Conservation (phyloP, 2,113 vertebrate genomes). For the Caretta caretta region DNA sequence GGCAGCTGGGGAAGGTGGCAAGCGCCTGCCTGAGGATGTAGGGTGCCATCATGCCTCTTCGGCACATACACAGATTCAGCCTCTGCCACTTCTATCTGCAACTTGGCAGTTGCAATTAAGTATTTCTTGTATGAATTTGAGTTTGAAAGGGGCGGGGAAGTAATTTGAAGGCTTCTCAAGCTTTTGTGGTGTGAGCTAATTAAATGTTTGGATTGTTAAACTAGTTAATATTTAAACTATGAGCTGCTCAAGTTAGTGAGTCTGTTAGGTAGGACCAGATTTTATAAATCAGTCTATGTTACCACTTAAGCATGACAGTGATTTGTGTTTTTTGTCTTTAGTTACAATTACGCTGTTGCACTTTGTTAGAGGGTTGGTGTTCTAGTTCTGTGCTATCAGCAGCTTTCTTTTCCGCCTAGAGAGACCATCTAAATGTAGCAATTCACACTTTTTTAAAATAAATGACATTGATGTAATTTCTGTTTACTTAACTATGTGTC, state of each 20-base stretch:
- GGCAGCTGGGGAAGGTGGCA: neutral
- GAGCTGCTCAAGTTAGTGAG: neutral
- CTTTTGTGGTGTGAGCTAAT: neutral
- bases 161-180: neutral
- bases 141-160: neutral
- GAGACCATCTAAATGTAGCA: neutral
- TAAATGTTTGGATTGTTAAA: neutral
- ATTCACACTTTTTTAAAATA: neutral
- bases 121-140: neutral
- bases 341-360: neutral
- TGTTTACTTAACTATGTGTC: neutral
- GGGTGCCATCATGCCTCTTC: neutral
- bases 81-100: neutral
- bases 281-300: neutral
- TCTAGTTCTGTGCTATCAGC: neutral
- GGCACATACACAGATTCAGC: neutral
- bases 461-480: fast-evolving
- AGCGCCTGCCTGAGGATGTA: neutral
- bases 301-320: neutral
- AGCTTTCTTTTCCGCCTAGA: neutral
- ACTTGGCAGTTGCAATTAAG: neutral
- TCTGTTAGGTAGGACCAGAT: neutral
- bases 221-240: neutral
- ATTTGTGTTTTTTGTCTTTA: neutral
- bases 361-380: no score